phyloP scores from a whole-genome alignment of 2,113 vertebrate species.

The Leptocoma aspasia region DNA sequence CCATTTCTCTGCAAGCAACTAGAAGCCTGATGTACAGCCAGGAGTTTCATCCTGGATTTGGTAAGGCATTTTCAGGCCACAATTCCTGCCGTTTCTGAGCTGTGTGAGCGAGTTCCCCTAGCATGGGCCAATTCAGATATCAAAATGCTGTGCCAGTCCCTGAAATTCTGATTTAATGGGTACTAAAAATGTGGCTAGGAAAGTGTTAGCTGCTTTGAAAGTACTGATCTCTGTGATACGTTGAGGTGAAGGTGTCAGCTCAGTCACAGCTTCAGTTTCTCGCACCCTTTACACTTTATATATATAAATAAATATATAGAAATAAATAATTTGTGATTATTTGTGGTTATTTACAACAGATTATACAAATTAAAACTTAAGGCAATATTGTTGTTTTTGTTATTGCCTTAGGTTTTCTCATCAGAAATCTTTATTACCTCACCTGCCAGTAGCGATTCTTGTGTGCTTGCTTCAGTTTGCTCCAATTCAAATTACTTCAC shows the following conservation, averaged over 20 bases:
- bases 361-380: not conserved
- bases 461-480: not conserved
- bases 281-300: not conserved
- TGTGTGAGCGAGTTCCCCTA: rapidly evolving
- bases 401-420: not conserved
- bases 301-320: too few species aligned
- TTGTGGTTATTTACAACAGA: not conserved
- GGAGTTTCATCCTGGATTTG: not conserved
- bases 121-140: rapidly evolving
- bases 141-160: not conserved
- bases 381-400: not conserved
- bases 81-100: not conserved
- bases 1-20: not conserved
- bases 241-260: not conserved
- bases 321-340: not conserved
- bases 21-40: not conserved
- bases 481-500: not conserved
- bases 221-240: not conserved
- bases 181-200: not conserved
- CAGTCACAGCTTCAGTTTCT: not conserved
- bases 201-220: not conserved
- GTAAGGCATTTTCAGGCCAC: not conserved
- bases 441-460: not conserved
- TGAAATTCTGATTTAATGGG: not conserved
- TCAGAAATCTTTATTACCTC: not conserved